phyloP scores from a whole-genome alignment of 2,888 invertebrate species.

The Octonoba sinensis region DNA sequence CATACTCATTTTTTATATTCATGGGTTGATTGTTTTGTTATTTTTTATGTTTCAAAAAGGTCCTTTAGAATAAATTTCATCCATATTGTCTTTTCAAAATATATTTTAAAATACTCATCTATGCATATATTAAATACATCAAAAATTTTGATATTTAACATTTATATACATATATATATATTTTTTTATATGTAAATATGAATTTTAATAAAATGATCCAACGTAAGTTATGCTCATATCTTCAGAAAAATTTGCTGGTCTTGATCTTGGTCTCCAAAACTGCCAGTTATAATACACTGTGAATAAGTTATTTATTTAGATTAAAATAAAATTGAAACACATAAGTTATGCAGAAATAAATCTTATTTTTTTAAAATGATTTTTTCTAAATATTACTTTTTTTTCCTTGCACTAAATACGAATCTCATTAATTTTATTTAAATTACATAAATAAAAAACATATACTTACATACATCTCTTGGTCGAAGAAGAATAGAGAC shows the following conservation, averaged over 20 bases:
- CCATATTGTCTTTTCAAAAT: too few relatives aligned
- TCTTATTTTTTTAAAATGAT: constrained; percentile 19
- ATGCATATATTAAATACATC: too few relatives aligned
- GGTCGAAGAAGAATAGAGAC: constrained; percentile 80
- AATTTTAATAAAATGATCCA: constrained; percentile 77
- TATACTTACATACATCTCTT: constrained; percentile 82
- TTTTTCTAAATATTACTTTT: background rate
- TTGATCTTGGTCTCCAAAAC: constrained; percentile 82
- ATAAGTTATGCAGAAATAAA: constrained; percentile 61
- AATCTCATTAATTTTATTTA: background rate
- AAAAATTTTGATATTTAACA: too few relatives aligned
- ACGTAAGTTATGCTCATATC: constrained; percentile 76
- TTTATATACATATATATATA: too few relatives aligned
- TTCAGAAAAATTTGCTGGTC: constrained; percentile 75
- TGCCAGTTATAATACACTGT: constrained; percentile 88
- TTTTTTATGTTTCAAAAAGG: too few relatives aligned
- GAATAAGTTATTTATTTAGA: constrained; percentile 69
- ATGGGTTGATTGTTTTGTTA: too few relatives aligned
- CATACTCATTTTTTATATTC: too few relatives aligned
- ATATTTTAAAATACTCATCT: too few relatives aligned
- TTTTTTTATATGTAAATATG: background rate
- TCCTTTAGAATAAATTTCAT: too few relatives aligned
- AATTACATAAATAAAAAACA: background rate
- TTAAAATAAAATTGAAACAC: background rate
- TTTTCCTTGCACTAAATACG: too few relatives aligned